phyloP scores from a whole-genome alignment of 2,888 invertebrate genomes.

The Vandiemenella viatica region DNA sequence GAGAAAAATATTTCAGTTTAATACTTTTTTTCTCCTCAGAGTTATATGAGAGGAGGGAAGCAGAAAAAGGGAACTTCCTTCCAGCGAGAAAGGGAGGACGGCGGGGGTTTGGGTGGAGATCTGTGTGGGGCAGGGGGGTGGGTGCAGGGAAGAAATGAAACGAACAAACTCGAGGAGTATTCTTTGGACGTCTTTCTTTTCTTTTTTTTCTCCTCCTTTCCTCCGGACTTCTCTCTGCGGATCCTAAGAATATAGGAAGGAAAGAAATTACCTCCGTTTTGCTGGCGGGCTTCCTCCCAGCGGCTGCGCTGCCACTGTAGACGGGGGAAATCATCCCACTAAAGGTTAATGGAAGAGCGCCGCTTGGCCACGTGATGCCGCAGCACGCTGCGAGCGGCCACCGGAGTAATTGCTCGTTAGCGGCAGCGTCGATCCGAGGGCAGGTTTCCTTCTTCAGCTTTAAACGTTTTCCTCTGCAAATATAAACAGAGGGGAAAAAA shows the following conservation, averaged over 20 bases:
- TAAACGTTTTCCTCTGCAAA: too few species aligned
- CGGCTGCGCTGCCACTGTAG: not conserved
- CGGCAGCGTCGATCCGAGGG: too few species aligned
- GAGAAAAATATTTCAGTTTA: constrained; percentile 8
- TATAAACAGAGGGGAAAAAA: too few species aligned
- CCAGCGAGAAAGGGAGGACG: too few species aligned
- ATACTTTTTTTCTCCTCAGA: constrained; percentile 8
- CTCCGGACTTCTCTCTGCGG: too few species aligned
- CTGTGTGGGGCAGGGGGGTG: not conserved
- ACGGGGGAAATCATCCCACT: not conserved
- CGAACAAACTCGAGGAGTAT: not conserved
- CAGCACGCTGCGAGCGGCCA: too few species aligned
- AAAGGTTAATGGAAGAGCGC: not conserved
- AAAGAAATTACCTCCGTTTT: not conserved
- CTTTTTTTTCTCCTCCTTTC: not conserved
- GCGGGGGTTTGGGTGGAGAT: not conserved
- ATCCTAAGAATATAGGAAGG: not conserved
- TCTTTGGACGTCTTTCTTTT: not conserved
- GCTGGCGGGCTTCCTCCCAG: too few species aligned
- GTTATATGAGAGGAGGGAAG: constrained; percentile 1
- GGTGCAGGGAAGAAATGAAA: not conserved
- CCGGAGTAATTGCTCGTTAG: too few species aligned
- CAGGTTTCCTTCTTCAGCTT: too few species aligned
- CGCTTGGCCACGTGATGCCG: too few species aligned
- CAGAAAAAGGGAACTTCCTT: not conserved